Percentiles rank a stretch among this genome's conserved stretches.
Conservation (phyloP, 2,113 vertebrate species). For the Mirounga angustirostris region DNA sequence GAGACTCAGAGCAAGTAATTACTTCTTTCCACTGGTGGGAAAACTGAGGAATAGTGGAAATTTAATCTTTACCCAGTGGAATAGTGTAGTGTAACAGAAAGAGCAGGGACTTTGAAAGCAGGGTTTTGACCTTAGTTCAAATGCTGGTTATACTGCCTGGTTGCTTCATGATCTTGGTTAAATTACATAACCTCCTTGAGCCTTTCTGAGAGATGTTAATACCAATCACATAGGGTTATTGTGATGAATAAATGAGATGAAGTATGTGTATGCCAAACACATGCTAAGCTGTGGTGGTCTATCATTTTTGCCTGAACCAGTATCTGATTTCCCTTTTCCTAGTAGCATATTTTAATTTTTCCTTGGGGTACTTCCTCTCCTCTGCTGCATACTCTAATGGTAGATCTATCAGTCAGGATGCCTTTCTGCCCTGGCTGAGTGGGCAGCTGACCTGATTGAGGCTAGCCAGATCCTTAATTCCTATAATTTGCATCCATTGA, state of each 20-base stretch:
- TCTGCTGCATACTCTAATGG: not conserved
- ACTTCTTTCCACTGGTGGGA: not conserved
- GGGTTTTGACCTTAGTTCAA: slow-evolving; percentile 10
- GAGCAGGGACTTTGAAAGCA: not conserved
- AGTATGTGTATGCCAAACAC: not conserved
- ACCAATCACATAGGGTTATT: not conserved
- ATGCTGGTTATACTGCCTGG: not conserved
- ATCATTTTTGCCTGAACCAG: not conserved
- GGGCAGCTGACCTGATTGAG: not conserved
- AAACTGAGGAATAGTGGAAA: slow-evolving; percentile 6
- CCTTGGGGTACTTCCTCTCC: not conserved
- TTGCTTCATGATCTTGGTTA: not conserved
- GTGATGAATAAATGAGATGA: not conserved
- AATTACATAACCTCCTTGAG: not conserved
- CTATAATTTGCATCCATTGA: not conserved
- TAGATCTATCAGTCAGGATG: not conserved
- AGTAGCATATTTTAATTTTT: slow-evolving; percentile 23
- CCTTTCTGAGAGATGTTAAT: slow-evolving; percentile 3
- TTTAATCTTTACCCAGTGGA: not conserved
- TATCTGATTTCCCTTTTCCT: not conserved
- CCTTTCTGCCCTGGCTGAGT: not conserved
- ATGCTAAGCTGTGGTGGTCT: not conserved
- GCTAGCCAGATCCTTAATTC: not conserved
- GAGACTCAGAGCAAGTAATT: not conserved
- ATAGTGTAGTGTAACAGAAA: not conserved